A percentile compares a stretch with the other conserved stretches of the same genome.
phyloP scores from a whole-genome alignment of 2,888 invertebrate genomes.

The Andricus quercusramuli region DNA sequence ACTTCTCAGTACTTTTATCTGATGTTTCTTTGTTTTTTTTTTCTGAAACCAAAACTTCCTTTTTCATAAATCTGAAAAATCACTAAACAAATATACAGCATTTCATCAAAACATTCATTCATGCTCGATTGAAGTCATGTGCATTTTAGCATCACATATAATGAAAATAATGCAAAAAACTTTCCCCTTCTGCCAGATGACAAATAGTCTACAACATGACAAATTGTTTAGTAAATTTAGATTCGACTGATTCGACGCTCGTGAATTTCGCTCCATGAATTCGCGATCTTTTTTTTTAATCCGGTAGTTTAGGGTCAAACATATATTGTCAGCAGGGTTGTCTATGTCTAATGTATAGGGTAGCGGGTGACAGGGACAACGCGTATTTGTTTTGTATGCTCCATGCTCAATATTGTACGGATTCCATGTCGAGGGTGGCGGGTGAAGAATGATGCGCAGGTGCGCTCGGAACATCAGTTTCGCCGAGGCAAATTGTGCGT shows the following conservation, averaged over 20 bases:
- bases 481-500: conserved; percentile 62
- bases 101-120: background rate
- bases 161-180: conserved; percentile 3
- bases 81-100: background rate
- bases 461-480: conserved; percentile 60
- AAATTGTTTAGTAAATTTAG: conserved; percentile 7
- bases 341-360: conserved; percentile 50
- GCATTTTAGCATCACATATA: background rate
- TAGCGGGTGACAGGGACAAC: conserved; percentile 56
- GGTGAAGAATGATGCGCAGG: conserved; percentile 70
- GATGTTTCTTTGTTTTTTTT: too few relatives aligned
- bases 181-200: background rate
- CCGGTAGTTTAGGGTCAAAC: conserved; percentile 52
- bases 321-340: conserved; percentile 47
- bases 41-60: too few relatives aligned
- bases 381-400: conserved; percentile 71
- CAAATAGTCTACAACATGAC: conserved; percentile 21
- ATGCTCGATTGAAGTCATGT: background rate
- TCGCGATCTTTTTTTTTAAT: conserved; percentile 62
- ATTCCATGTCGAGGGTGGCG: conserved; percentile 63
- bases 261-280: conserved; percentile 62
- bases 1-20: too few relatives aligned
- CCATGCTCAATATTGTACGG: conserved; percentile 65
- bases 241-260: conserved; percentile 43
- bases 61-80: background rate